phyloP scores from a whole-genome alignment of 2,113 vertebrate species.

The Trachemys scripta region DNA sequence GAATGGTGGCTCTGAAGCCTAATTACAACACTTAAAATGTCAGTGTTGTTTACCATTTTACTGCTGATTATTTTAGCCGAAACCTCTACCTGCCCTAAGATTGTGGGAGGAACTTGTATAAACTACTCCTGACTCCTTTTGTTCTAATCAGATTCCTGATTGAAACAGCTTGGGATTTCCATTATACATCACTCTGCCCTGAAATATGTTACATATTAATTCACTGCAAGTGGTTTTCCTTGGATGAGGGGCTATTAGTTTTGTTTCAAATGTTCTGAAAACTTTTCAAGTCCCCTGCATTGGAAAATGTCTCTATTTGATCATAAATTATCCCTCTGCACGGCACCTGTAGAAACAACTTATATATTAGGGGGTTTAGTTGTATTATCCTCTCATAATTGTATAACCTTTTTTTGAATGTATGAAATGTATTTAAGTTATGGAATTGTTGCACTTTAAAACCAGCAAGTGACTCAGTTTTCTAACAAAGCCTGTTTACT shows the following conservation, averaged over 20 bases:
- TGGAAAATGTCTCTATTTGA: not conserved
- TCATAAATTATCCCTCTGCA: not conserved
- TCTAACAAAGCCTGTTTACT: not conserved
- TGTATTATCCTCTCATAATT: not conserved
- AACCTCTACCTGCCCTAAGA: not conserved
- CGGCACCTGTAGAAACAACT: not conserved
- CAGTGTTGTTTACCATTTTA: not conserved
- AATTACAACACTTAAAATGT: fast-evolving
- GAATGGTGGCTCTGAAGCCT: not conserved
- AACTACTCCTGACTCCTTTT: not conserved
- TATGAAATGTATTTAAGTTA: not conserved
- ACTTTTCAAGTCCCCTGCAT: not conserved
- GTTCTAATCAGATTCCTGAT: not conserved
- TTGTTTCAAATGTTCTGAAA: not conserved
- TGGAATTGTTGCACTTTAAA: not conserved
- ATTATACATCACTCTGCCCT: not conserved
- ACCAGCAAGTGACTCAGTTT: not conserved
- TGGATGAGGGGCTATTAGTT: not conserved
- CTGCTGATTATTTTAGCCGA: fast-evolving
- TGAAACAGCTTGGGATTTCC: not conserved
- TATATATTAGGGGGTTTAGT: not conserved
- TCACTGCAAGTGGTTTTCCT: not conserved
- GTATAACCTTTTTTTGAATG: not conserved
- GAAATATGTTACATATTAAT: not conserved
- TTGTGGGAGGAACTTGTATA: not conserved